Percentiles rank a stretch among this genome's conserved stretches.
Evolutionary conservation across 2,888 invertebrate species (phyloP).

Genomic region (Carabus problematicus): DNA sequence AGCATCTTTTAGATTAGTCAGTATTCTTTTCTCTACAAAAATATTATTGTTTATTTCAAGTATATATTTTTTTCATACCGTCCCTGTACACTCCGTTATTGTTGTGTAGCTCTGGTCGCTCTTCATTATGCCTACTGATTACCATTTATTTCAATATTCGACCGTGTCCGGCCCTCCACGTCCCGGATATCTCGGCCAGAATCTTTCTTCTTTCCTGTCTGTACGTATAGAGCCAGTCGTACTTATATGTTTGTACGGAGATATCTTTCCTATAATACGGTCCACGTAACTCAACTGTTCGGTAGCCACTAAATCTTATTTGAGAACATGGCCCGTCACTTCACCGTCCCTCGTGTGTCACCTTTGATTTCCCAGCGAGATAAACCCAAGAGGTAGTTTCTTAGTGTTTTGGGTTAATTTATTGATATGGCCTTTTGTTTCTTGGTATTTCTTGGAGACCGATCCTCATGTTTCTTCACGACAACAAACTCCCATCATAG

Average conservation of each 20-base stretch:
- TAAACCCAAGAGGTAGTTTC: constrained; percentile 14
- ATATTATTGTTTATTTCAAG: too few relatives aligned
- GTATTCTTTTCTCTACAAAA: too few relatives aligned
- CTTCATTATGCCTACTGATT: constrained; percentile 50
- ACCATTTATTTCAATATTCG: constrained; percentile 52
- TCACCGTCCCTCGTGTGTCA: too few relatives aligned
- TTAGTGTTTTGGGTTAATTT: constrained; percentile 35
- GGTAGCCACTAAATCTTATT: constrained; percentile 33
- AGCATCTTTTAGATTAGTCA: background rate
- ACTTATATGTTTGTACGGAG: too few relatives aligned
- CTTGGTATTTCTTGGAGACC: too few relatives aligned
- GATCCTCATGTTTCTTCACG: too few relatives aligned
- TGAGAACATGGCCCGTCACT: constrained; percentile 14
- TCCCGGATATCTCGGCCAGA: constrained; percentile 3
- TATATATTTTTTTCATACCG: constrained; percentile 13
- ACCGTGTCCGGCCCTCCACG: constrained; percentile 6
- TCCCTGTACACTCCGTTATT: constrained; percentile 32
- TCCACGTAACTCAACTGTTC: constrained; percentile 5
- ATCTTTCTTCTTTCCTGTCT: constrained; percentile 19
- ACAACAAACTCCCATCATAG: too few relatives aligned
- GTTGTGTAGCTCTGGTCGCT: constrained; percentile 37
- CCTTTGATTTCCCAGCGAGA: constrained; percentile 29
- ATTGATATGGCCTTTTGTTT: constrained; percentile 7
- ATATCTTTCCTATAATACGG: too few relatives aligned
- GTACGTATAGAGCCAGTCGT: background rate